A percentile compares a stretch with the other conserved stretches of the same genome.
phyloP scores from a whole-genome alignment of 2,888 invertebrate species.

The Ischnus inquisitorius region DNA sequence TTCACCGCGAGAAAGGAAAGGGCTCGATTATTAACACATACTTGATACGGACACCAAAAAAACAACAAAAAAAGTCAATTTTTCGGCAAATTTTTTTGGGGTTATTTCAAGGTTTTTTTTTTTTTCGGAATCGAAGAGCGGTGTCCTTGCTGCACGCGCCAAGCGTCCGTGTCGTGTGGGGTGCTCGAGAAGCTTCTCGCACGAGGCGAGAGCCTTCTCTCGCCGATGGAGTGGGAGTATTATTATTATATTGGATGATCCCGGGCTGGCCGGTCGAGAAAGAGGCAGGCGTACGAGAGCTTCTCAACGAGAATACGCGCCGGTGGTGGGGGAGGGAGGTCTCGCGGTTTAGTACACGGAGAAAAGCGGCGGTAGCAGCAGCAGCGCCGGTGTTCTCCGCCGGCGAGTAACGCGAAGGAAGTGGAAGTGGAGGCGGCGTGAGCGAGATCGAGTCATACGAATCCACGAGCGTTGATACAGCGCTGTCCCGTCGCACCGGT shows the following conservation, averaged over 20 bases:
- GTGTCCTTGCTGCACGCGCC: slow-evolving; percentile 64
- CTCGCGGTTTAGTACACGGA: background rate
- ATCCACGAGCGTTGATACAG: slow-evolving; percentile 4
- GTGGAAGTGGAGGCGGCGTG: slow-evolving; percentile 65
- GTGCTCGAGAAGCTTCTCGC: slow-evolving; percentile 12
- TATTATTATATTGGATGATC: slow-evolving; percentile 57
- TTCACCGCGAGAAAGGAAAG: no score
- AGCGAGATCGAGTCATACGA: slow-evolving; percentile 40
- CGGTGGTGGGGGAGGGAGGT: slow-evolving; percentile 54
- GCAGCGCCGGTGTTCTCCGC: background rate
- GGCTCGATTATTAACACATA: no score
- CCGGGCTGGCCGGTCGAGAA: slow-evolving; percentile 49
- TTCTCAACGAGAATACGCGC: slow-evolving; percentile 28
- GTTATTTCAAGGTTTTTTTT: no score
- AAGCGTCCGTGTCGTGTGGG: background rate
- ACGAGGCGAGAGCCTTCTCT: background rate
- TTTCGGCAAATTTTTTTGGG: no score
- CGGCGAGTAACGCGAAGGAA: slow-evolving; percentile 8
- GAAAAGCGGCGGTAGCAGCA: background rate
- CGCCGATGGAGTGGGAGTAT: slow-evolving; percentile 51
- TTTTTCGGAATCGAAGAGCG: slow-evolving; percentile 56
- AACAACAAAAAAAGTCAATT: background rate
- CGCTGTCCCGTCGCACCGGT: slow-evolving; percentile 36
- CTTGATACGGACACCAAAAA: background rate
- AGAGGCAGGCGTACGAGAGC: slow-evolving; percentile 58